A percentile compares a stretch with the other conserved stretches of the same genome.
Conservation (phyloP, 2,113 vertebrate species). For the Hemibates koningsi region DNA sequence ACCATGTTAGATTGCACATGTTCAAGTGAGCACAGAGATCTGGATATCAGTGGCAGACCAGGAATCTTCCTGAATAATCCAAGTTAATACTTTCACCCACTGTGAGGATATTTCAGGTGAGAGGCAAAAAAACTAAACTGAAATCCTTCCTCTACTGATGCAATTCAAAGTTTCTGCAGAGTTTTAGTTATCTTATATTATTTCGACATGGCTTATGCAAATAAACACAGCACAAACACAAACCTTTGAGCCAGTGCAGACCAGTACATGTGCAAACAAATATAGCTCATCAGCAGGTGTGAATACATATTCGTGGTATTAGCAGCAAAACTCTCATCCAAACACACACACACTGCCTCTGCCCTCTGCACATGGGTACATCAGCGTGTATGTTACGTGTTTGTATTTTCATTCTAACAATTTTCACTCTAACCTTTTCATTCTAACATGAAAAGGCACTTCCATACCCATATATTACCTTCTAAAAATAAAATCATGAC, state of each 20-base stretch:
- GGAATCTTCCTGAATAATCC: not conserved
- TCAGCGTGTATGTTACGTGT: slow-evolving; percentile 48
- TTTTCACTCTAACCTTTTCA: slow-evolving; percentile 58
- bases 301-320: slow-evolving; percentile 21
- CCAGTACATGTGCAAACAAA: not conserved
- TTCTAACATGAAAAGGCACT: slow-evolving; percentile 79
- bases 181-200: not conserved
- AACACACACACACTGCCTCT: not conserved
- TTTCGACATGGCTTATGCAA: not conserved
- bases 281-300: slow-evolving; percentile 27
- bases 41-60: not conserved
- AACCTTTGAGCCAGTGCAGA: not conserved
- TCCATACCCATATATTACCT: slow-evolving; percentile 77
- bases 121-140: not conserved
- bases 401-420: slow-evolving; percentile 76
- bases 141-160: not conserved
- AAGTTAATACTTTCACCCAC: not conserved
- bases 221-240: not conserved
- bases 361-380: slow-evolving; percentile 23
- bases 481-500: slow-evolving; percentile 89
- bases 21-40: not conserved
- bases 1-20: not conserved
- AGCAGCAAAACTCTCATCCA: not conserved
- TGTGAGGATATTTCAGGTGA: not conserved
- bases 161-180: not conserved